Evolutionary conservation across 2,888 invertebrate species (phyloP), one percentile per base, ranked within the genome.

Genomic region (Caenorhabditis angaria): DNA sequence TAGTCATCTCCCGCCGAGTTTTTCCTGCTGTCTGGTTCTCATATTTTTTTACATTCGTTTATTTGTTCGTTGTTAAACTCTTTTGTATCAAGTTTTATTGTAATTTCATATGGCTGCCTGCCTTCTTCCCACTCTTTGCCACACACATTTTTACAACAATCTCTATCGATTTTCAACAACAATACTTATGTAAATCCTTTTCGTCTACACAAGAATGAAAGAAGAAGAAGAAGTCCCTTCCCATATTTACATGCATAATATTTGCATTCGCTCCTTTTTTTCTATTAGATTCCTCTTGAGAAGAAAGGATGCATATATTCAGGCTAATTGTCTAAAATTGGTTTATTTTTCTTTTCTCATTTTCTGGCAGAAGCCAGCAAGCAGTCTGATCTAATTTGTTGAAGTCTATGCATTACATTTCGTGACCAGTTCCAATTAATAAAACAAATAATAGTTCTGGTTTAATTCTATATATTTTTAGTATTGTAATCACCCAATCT

Each of bases 311-410:
- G 27, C 25, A 55, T 28, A 27, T 48, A 14, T 29, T 25, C 51
- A 22, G 29, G 29, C 5, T 20, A 18, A 29, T 47, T 58, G 59
- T 63, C 68, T 68, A 59, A 62, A 69, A 70, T 70, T 70, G 64
- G 69, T 64, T 64, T 70, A 62, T 61, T 57, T 29, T 55, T 55
- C 60, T 25, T 35, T 27, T 41, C 50, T 32, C 47, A n/a, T n/a
- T 41, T 41, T 41, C 14, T 41, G 41, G 41, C 41, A 41, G 41
- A 41, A 41, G n/a, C n/a, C n/a, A n/a, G n/a, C n/a, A n/a, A n/a
- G n/a, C n/a, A n/a, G 41, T 41, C 41, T 41, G 41, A 41, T 41
- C 41, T 41, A 41, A 41, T 41, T 41, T 41, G 41, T 41, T 41
- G 18, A 41, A 41, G 10, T 41, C 18, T 41, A 2, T 41, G 18